Percentiles rank a stretch among this genome's conserved stretches.
Conservation (phyloP, 2,113 vertebrate species). For the Typhlomys cinereus region DNA sequence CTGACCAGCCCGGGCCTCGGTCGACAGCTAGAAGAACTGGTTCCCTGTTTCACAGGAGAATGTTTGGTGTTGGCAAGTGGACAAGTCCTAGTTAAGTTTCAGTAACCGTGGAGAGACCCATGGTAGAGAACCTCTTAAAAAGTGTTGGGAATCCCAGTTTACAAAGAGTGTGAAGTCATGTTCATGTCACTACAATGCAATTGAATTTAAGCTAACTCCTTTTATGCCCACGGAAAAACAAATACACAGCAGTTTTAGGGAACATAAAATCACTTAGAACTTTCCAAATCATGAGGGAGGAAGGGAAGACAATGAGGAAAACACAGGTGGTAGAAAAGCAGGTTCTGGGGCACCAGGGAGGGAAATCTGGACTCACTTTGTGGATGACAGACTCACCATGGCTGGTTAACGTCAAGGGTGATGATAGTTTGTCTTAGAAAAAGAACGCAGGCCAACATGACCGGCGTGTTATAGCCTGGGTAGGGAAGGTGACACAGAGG, state of each 20-base stretch:
- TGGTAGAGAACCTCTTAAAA: background rate
- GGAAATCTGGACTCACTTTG: background rate
- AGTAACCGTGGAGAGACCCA: background rate
- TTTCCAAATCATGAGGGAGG: background rate
- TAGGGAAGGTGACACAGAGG: no score
- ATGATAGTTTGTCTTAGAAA: background rate
- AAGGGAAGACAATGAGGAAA: background rate
- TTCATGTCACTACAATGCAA: background rate
- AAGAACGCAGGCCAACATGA: no score
- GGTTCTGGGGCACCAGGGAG: background rate
- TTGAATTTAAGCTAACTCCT: background rate
- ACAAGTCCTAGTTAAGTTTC: background rate
- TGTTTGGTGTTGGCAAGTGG: no score
- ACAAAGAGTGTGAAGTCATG: background rate
- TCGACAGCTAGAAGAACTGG: background rate
- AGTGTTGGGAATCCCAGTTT: background rate
- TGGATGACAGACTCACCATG: background rate
- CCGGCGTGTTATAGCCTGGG: no score
- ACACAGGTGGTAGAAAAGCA: background rate
- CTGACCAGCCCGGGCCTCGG: background rate
- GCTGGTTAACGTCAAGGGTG: background rate
- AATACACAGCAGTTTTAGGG: background rate
- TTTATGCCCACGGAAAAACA: background rate
- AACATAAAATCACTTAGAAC: background rate
- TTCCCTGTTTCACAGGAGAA: background rate